Evolutionary conservation across 1,140 invertebrate species (phyloP), one percentile per base, ranked within the genome.

Genomic region (Drosophila ambigua): DNA sequence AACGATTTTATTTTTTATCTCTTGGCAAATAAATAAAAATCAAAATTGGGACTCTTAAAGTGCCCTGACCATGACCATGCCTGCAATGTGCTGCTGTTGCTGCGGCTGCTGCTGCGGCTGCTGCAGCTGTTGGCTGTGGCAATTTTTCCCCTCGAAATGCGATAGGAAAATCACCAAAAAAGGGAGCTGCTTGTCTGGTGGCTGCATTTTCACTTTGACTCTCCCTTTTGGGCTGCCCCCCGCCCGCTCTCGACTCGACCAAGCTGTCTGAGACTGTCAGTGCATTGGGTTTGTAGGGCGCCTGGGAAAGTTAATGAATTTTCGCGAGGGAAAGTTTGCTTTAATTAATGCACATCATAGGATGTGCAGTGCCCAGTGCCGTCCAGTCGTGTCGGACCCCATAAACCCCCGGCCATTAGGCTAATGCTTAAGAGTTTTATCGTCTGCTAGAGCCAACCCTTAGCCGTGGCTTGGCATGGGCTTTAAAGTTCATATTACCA

Each of bases 231-330:
- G 57, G 43, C 35, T 28, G 57, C 49, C 62, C 48, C 45, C 6
- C 57, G 28, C 51, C 20, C 20, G 20, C n/a, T n/a, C n/a, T n/a
- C 20, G 20, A 20, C 20, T 20, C 20, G 39, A 23, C 16, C 8
- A 35, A 35, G 9, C 31, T 9, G 31, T 9, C 31, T 9, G 31
- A 35, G 31, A 11, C 35, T 39, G 35, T 39, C 50, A 31, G 45
- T 77, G 73, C 73, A 77, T 71, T 77, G 57, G 74, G 74, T 77
- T 54, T 77, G 64, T 77, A 77, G 74, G 74, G 74, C 69, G 68
- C 50, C 35, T 59, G 71, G 59, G 69, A 74, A 77, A 77, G 65
- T 68, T 77, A 77, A 77, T 77, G 77, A 77, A 77, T 77, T 77
- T 63, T 39, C 35, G 5, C 24, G 26, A 58, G 74, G 51, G 74